Conservation (phyloP, 2,113 vertebrate genomes). For the Prunella fulvescens region DNA sequence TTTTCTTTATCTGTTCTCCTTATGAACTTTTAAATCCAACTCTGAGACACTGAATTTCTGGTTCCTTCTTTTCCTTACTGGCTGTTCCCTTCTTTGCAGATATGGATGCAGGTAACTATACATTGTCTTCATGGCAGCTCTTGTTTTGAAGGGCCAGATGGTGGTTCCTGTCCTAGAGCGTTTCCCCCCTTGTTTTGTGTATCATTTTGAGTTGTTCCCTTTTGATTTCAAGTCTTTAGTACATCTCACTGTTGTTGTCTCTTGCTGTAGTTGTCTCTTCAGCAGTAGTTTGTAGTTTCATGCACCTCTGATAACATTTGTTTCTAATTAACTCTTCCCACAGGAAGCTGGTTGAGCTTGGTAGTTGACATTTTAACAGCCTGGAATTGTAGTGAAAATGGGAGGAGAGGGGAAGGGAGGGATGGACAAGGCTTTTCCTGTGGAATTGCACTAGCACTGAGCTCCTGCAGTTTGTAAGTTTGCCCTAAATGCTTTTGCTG, state of each 20-base stretch:
- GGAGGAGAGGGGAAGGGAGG: neutral
- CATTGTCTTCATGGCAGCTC: conserved; percentile 72
- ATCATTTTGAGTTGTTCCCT: conserved; percentile 59
- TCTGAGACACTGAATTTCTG: conserved; percentile 83
- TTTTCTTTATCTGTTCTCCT: conserved; percentile 63
- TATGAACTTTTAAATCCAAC: conserved; percentile 68
- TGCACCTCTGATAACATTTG: conserved; percentile 65
- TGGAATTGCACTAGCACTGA: neutral
- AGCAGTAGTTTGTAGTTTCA: conserved; percentile 65
- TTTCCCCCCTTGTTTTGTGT: conserved; percentile 66
- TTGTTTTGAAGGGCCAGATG: conserved; percentile 64
- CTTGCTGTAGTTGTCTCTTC: conserved; percentile 67
- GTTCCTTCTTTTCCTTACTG: conserved; percentile 84
- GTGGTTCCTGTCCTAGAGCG: conserved; percentile 58
- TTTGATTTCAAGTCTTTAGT: conserved; percentile 63
- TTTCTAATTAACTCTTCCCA: conserved; percentile 54
- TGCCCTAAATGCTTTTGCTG: neutral
- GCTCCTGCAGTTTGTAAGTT: neutral
- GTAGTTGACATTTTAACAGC: neutral
- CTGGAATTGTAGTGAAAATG: neutral
- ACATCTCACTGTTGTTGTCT: conserved; percentile 71
- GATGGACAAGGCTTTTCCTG: neutral
- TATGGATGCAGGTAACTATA: conserved; percentile 98
- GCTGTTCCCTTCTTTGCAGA: conserved; percentile 94
- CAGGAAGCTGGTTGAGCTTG: neutral